A percentile compares a stretch with the other conserved stretches of the same genome.
phyloP scores from a whole-genome alignment of 2,113 vertebrate species.

The Actenoides hombroni region DNA sequence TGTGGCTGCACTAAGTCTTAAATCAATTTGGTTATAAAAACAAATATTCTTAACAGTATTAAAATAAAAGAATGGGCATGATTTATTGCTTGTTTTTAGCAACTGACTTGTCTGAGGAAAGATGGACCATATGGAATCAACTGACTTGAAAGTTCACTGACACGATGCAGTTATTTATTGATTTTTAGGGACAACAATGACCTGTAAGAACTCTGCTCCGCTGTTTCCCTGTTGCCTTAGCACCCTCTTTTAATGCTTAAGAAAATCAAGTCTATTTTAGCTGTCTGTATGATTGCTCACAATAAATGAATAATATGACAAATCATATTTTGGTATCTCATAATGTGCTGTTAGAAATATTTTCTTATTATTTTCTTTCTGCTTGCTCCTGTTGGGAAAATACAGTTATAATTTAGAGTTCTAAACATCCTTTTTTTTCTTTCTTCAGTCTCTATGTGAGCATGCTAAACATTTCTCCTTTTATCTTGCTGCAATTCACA shows the following conservation, averaged over 20 bases:
- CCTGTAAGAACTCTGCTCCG: neutral
- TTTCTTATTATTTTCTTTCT: neutral
- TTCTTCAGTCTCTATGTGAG: neutral
- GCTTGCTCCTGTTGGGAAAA: neutral
- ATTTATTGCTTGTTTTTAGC: slow-evolving; percentile 52
- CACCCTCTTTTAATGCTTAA: neutral
- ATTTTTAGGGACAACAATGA: neutral
- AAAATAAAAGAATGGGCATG: slow-evolving; percentile 34
- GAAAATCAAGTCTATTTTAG: neutral
- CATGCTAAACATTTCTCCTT: neutral
- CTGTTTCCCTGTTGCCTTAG: neutral
- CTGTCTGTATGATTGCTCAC: neutral
- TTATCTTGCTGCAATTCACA: neutral
- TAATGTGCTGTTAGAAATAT: neutral
- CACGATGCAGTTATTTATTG: neutral
- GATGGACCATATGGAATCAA: slow-evolving; percentile 13
- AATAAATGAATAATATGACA: neutral
- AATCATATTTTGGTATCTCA: neutral
- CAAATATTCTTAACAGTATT: slow-evolving; percentile 57
- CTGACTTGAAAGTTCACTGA: slow-evolving; percentile 8
- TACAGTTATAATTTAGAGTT: neutral
- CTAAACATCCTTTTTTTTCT: neutral
- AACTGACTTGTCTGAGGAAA: slow-evolving; percentile 28
- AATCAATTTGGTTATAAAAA: slow-evolving; percentile 65
- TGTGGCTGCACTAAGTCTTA: slow-evolving; percentile 12